These are phyloP conservation scores for Gandaritis pyraliata DNA, from an alignment of 2,888 invertebrate species.

Conservation along the genomic window DNA sequence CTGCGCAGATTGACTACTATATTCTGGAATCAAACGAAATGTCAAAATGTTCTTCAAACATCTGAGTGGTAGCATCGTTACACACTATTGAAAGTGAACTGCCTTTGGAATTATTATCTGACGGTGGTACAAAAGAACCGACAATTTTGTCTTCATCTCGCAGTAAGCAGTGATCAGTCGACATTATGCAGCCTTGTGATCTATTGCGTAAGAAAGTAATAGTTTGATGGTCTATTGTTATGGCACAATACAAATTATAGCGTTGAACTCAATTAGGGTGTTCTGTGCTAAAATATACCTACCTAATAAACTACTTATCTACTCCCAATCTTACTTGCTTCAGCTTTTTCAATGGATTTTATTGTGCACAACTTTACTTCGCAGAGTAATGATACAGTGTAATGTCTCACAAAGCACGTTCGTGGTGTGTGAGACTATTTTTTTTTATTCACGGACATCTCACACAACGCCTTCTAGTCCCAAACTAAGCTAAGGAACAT, in stretches of 20 bases:
- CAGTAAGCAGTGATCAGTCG: constrained; percentile 49
- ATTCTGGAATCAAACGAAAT: not conserved
- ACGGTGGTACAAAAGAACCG: constrained; percentile 61
- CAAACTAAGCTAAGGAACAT: too few relatives aligned
- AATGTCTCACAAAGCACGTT: too few relatives aligned
- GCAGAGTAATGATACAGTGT: too few relatives aligned
- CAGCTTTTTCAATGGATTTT: too few relatives aligned
- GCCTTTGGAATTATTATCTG: constrained; percentile 56
- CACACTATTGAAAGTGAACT: constrained; percentile 47
- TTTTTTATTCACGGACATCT: too few relatives aligned
- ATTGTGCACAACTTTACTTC: too few relatives aligned
- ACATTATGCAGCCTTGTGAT: constrained; percentile 52
- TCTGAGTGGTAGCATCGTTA: constrained; percentile 18
- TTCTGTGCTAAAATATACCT: not conserved
- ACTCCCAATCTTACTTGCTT: too few relatives aligned
- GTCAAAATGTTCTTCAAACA: constrained; percentile 1
- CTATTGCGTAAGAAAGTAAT: constrained; percentile 58
- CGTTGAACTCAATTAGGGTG: not conserved
- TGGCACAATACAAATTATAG: constrained; percentile 3
- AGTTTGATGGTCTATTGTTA: constrained; percentile 51
- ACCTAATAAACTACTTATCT: too few relatives aligned
- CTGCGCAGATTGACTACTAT: too few relatives aligned
- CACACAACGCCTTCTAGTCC: too few relatives aligned
- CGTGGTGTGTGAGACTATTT: too few relatives aligned
- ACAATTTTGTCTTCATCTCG: constrained; percentile 64